These are phyloP conservation scores for Pelvicachromis taeniatus DNA, from an alignment of 2,113 vertebrate genomes.

Conservation along the genomic window DNA sequence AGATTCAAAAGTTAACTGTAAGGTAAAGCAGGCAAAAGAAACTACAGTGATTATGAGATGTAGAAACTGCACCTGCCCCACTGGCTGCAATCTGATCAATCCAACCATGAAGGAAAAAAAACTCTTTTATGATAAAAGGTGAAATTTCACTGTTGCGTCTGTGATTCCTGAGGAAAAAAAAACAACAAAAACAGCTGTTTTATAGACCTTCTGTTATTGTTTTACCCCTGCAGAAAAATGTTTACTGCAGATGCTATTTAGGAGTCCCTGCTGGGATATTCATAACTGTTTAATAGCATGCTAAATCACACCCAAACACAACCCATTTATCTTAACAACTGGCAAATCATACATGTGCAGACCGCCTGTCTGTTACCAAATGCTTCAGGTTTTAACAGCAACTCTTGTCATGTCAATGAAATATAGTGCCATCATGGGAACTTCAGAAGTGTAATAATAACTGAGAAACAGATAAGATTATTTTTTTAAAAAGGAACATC, in stretches of 20 bases:
- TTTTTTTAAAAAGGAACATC: neutral
- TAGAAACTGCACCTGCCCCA: neutral
- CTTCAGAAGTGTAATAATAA: neutral
- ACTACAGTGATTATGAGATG: neutral
- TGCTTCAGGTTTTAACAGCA: neutral
- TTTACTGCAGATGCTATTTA: conserved; percentile 22
- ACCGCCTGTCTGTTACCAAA: neutral
- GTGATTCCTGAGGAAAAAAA: neutral
- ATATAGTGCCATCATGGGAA: neutral
- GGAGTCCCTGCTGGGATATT: conserved; percentile 1
- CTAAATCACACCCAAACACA: conserved; percentile 29
- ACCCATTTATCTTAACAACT: neutral
- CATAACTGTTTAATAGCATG: conserved; percentile 27
- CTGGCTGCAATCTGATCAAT: neutral
- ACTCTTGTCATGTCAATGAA: neutral
- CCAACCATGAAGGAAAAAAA: neutral
- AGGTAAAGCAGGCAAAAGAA: neutral
- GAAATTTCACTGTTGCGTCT: neutral
- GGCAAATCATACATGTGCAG: neutral
- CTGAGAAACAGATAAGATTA: neutral
- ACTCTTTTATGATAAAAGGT: neutral
- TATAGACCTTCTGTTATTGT: conserved; percentile 3
- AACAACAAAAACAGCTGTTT: neutral
- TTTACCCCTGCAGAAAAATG: conserved; percentile 14
- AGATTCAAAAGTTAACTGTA: neutral